Evolutionary conservation across 2,888 invertebrate genomes (phyloP).

Genomic region (Pollenia labialis): DNA sequence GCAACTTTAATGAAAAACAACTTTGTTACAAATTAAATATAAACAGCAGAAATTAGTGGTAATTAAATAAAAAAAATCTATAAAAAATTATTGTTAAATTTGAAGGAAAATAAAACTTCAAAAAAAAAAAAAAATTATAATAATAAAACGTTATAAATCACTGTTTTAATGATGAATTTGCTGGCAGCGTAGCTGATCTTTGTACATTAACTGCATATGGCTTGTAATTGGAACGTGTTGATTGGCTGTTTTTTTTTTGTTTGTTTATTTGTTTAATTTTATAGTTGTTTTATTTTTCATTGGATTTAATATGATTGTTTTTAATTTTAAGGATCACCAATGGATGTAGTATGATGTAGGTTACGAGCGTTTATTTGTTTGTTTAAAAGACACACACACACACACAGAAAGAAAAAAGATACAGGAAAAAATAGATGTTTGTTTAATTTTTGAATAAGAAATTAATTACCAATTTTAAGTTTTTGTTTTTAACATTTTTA

Average conservation of each 20-base stretch:
- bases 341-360: constrained; percentile 60
- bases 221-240: constrained; percentile 84
- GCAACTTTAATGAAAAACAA: constrained; percentile 61
- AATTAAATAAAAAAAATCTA: constrained; percentile 53
- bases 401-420: constrained; percentile 45
- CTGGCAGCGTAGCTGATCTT: constrained; percentile 94
- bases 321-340: constrained; percentile 60
- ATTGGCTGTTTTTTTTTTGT: constrained; percentile 80
- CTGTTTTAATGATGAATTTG: constrained; percentile 89
- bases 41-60: constrained; percentile 60
- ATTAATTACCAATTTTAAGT: constrained; percentile 68
- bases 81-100: constrained; percentile 47
- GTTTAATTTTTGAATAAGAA: constrained; percentile 48
- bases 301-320: constrained; percentile 46
- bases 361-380: constrained; percentile 62
- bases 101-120: constrained; percentile 29
- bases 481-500: constrained; percentile 37
- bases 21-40: constrained; percentile 60
- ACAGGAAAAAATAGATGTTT: constrained; percentile 51
- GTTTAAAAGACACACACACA: constrained; percentile 55
- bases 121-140: constrained; percentile 56
- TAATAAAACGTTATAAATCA: constrained; percentile 75
- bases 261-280: not conserved
- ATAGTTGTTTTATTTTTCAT: constrained; percentile 25
- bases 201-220: constrained; percentile 86